Base-by-base conservation (phyloP, 2,797 vertebrate genomes). In the Bryconaethiops microstoma region DNA sequence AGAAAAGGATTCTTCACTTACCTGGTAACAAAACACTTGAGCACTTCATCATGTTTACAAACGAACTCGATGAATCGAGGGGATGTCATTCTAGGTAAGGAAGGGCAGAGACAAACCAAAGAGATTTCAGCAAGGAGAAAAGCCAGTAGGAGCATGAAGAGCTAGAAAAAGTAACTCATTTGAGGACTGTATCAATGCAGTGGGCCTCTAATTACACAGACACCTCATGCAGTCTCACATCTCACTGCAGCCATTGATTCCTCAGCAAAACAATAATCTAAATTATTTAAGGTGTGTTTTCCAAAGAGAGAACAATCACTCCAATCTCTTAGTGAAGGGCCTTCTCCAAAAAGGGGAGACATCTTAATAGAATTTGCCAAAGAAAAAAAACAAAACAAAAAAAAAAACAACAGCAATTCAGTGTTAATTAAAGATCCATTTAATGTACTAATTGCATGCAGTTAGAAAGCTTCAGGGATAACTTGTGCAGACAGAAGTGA, bases 1-100 rank as follows among this genome's bases (percentile, higher is more conserved):
- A 72, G 82, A 69, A 85, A 78, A 14, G 70, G 13, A 54, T 59
- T 39, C 48, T 74, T 81, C 63, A 78, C 95, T 92, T 91, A 98
- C 98, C 97, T 94, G 82, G 96, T 99, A 82, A 99, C 98, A 90
- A 99, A 99, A 91, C 97, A 99, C 88, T 99, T 99, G 50, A 99
- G 95, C 88, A 98, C 97, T 88, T 98, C 96, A 86, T 98, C 98
- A 0, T 99, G 97, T 88, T 96, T 99, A 92, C 98, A 99, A 86
- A 99, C 97, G 89, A 99, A 99, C 91, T 99, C 98, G 78, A 99
- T 99, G 91, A 99, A 99, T 82, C 95, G 95, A 52, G 97, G 98
- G 0, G 98, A 99, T 0, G 98, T 99, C 97, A 99, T 97, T 91
- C 98, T 99, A 90, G 54, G 55, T 29, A 72, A 39, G 21, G 23